Evolutionary conservation across 2,888 invertebrate species (phyloP).

Genomic region (Listrodromus nycthemerus): DNA sequence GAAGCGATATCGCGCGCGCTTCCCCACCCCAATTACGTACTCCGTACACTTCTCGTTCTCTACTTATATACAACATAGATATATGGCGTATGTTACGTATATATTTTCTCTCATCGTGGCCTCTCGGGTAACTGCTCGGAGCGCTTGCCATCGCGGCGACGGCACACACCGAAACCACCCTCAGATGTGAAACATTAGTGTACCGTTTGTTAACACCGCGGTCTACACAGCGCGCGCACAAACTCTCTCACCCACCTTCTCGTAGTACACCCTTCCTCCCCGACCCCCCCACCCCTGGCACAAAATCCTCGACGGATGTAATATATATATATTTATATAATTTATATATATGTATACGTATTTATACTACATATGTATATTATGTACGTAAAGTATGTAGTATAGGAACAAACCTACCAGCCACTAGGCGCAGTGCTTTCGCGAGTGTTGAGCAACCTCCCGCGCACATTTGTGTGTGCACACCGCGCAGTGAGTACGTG

Average conservation of each 20-base stretch:
- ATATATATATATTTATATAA: slow-evolving; percentile 52
- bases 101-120: slow-evolving; percentile 44
- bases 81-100: background rate
- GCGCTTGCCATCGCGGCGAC: slow-evolving; percentile 79
- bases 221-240: slow-evolving; percentile 79
- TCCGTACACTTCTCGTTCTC: background rate
- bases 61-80: background rate
- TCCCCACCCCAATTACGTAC: background rate
- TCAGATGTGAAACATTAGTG: slow-evolving; percentile 83
- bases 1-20: slow-evolving; percentile 31
- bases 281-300: too few species aligned
- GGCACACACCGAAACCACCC: slow-evolving; percentile 73
- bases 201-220: slow-evolving; percentile 84
- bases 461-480: slow-evolving; percentile 41
- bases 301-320: slow-evolving; percentile 49
- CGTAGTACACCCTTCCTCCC: slow-evolving; percentile 25
- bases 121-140: slow-evolving; percentile 77
- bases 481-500: slow-evolving; percentile 57
- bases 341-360: slow-evolving; percentile 44
- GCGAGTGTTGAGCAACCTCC: slow-evolving; percentile 45
- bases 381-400: slow-evolving; percentile 9
- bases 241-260: slow-evolving; percentile 40
- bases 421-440: slow-evolving; percentile 43
- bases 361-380: slow-evolving; percentile 48
- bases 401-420: slow-evolving; percentile 21